These are phyloP conservation scores for Microplitis mediator DNA, from an alignment of 1,140 invertebrate genomes.

Conservation along the genomic window DNA sequence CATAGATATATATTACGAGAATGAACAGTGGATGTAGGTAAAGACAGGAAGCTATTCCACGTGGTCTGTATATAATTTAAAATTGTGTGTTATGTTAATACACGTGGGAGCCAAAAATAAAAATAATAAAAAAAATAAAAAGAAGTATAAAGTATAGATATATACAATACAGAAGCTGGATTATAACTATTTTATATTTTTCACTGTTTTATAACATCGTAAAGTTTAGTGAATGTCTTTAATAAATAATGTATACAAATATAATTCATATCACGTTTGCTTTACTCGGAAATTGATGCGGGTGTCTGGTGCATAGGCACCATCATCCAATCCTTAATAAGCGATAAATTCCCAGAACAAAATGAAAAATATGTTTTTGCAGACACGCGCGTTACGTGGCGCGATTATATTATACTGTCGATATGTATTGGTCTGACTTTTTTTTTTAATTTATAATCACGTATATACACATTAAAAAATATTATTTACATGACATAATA, in stretches of 20 bases:
- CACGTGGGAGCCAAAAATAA: neutral
- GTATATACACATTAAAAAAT: neutral
- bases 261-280: constrained; percentile 48
- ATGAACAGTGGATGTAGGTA: constrained; percentile 20
- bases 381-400: constrained; percentile 52
- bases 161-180: neutral
- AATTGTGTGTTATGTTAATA: constrained; percentile 47
- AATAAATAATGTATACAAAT: constrained; percentile 6
- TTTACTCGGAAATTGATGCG: constrained; percentile 40
- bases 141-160: too few species aligned
- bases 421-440: neutral
- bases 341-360: constrained; percentile 48
- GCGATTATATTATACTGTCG: constrained; percentile 50
- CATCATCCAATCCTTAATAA: constrained; percentile 41
- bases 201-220: constrained; percentile 2
- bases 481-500: too few species aligned
- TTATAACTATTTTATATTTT: constrained; percentile 4
- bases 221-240: neutral
- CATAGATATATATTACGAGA: neutral
- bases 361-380: constrained; percentile 55
- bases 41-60: neutral
- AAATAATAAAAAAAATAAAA: neutral
- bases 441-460: neutral
- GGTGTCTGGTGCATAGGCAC: constrained; percentile 43
- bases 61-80: constrained; percentile 46